Base-by-base conservation (phyloP, 2,113 vertebrate species). In the Pholis gunnellus region DNA sequence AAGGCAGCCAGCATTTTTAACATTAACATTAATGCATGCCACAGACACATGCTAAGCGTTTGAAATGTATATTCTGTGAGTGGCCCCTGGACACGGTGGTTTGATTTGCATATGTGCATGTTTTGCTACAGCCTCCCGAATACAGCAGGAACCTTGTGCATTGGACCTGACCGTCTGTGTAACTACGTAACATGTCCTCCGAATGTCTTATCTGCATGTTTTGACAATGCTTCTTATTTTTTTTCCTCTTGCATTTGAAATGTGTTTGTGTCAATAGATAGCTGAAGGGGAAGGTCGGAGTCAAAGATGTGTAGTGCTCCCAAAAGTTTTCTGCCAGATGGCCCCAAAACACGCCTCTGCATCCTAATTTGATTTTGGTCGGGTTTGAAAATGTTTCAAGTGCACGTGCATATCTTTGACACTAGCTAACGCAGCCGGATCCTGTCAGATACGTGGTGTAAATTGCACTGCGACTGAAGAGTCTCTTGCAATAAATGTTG, bases 141-240 rank as follows among this genome's bases (percentile, higher is more conserved):
- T 87, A 81, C 79, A 88, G 60, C 79, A 78, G 84, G 85, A 80
- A 83, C 38, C 67, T 60, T 88, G 85, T 93, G 87, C 87, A 88
- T 87, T 88, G 78, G 44, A 84, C 72, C 86, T 85, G 84, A 77
- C 60, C 27, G 71, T 87, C 87, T 86, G 83, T 91, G 86, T 91
- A 89, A 82, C 64, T 88, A 81, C 54, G 74, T 90, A 85, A 89
- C 80, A 89, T 72, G 77, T 88, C 72, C 66, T 91, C 85, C 75
- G 82, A 91, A 93, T 90, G 92, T 90, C 83, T 93, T 87, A 90
- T 81, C 86, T 95, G 95, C 95, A 96, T 95, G 95, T 91, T 92
- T 91, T 82, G 82, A 88, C 80, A 83, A 91, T 87, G 88, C 84
- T 89, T 93, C 65, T 79, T 77, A 75, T 73, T 86, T 86, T 86